A percentile compares a stretch with the other conserved stretches of the same genome.
These are phyloP conservation scores for Brachionus rubens DNA, from an alignment of 1,140 invertebrate species.

Conservation along the genomic window DNA sequence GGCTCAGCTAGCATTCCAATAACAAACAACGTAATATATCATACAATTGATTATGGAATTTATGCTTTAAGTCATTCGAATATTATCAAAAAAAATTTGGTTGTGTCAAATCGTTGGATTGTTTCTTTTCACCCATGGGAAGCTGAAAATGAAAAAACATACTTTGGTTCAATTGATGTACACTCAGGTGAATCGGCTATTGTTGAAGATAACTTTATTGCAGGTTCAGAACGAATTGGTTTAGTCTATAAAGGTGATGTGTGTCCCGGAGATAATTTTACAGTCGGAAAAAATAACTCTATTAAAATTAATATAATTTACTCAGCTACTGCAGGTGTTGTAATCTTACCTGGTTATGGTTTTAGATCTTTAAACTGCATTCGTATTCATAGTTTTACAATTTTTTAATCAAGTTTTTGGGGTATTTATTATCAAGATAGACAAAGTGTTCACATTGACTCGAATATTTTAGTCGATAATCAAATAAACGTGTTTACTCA, in stretches of 20 bases:
- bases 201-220: constrained; percentile 51
- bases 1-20: constrained; percentile 34
- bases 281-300: not conserved
- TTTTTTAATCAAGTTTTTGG: constrained; percentile 32
- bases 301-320: constrained; percentile 50
- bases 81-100: constrained; percentile 51
- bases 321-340: not conserved
- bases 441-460: not conserved
- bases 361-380: constrained; percentile 40
- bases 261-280: not conserved
- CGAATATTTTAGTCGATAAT: constrained; percentile 33
- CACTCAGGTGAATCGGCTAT: constrained; percentile 48
- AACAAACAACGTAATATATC: constrained; percentile 43
- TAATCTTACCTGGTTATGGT: not conserved
- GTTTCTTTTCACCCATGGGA: constrained; percentile 45
- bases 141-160: constrained; percentile 49
- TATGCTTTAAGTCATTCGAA: not conserved
- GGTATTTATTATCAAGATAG: constrained; percentile 37
- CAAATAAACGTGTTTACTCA: not conserved
- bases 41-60: constrained; percentile 41
- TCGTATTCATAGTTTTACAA: not conserved
- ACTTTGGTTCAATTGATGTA: constrained; percentile 50
- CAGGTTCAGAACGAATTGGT: constrained; percentile 51
- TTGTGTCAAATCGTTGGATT: constrained; percentile 49
- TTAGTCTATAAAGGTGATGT: constrained; percentile 50